phyloP scores from a whole-genome alignment of 1,140 invertebrate genomes.

The Ceratina australensis region DNA sequence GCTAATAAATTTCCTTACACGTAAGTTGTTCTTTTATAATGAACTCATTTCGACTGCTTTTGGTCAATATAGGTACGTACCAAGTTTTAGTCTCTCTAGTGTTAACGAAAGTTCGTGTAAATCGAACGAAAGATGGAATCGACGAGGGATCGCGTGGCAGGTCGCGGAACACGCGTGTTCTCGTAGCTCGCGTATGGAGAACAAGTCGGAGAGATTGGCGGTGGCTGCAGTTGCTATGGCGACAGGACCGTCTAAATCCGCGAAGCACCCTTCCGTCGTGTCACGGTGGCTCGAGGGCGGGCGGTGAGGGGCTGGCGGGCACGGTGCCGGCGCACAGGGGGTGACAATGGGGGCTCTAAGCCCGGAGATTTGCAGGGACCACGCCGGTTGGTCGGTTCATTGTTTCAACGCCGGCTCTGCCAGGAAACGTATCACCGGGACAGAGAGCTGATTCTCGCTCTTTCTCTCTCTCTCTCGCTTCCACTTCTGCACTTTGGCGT shows the following conservation, averaged over 20 bases:
- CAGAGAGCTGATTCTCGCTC: conserved; percentile 6
- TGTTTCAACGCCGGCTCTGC: conserved; percentile 73
- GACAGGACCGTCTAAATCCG: conserved; percentile 75
- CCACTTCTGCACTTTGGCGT: not conserved
- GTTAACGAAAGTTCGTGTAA: too few relatives aligned
- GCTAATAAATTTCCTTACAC: too few relatives aligned
- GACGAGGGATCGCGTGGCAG: conserved; percentile 22
- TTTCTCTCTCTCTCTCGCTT: not conserved
- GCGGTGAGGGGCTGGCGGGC: not conserved
- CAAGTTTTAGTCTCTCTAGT: too few relatives aligned
- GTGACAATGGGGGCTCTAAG: conserved; percentile 73
- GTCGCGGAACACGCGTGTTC: conserved; percentile 17
- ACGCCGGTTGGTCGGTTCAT: conserved; percentile 78
- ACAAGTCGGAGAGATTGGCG: conserved; percentile 62
- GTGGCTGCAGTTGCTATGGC: conserved; percentile 72
- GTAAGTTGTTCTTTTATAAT: too few relatives aligned
- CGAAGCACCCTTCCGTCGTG: conserved; percentile 67
- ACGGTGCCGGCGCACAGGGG: conserved; percentile 43
- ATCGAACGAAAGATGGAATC: not conserved
- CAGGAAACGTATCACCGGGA: conserved; percentile 60
- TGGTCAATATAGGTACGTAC: too few relatives aligned
- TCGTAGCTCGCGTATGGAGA: conserved; percentile 45
- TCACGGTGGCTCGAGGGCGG: conserved; percentile 24
- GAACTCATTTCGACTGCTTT: too few relatives aligned
- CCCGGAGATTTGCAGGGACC: conserved; percentile 75